Conservation (phyloP, 2,797 vertebrate genomes). For the Rhinogobio ventralis region DNA sequence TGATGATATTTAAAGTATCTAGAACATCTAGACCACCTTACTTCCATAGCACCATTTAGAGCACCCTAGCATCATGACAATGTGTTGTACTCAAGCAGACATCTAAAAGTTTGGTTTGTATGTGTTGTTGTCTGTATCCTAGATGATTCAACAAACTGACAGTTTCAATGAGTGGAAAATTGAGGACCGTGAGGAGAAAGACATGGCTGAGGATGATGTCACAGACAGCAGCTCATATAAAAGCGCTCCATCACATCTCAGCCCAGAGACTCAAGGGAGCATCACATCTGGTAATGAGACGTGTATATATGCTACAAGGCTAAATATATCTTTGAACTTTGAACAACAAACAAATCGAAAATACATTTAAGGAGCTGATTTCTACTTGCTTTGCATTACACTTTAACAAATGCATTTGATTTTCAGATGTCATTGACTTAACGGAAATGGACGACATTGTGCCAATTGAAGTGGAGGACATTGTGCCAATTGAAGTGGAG, state of each 20-base stretch:
- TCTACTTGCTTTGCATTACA: background rate
- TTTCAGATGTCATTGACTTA: constrained; percentile 69
- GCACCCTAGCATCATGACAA: background rate
- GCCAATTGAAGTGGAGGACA: too few species aligned
- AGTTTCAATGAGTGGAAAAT: background rate
- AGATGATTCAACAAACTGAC: constrained; percentile 55
- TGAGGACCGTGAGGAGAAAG: constrained; percentile 53
- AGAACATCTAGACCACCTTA: background rate
- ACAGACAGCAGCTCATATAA: constrained; percentile 54
- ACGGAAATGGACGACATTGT: constrained; percentile 36
- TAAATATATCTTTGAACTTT: background rate
- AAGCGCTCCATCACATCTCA: constrained; percentile 47
- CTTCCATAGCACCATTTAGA: background rate
- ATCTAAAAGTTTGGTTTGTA: background rate
- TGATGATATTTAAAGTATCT: background rate
- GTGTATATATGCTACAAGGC: too few species aligned
- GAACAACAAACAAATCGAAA: background rate
- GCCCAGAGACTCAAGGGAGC: constrained; percentile 20
- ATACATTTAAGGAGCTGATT: background rate
- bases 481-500: too few species aligned
- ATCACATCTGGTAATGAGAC: constrained; percentile 19
- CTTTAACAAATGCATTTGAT: background rate
- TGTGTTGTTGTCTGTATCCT: constrained; percentile 11
- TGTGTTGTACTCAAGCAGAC: background rate
- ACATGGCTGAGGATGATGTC: constrained; percentile 54